Evolutionary conservation across 2,888 invertebrate species (phyloP).

Genomic region (Lochmaea crataegi): DNA sequence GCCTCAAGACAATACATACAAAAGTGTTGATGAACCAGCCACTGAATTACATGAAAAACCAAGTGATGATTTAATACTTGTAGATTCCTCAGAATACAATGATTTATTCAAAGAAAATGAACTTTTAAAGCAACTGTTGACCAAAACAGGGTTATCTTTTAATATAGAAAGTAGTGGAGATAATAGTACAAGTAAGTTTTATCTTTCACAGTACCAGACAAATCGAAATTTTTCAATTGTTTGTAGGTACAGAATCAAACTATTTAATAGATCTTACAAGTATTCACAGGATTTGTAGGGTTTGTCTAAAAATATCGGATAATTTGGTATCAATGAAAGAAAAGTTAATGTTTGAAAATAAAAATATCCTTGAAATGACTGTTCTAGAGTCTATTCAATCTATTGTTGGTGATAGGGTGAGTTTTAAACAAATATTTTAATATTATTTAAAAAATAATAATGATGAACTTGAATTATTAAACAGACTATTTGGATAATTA

Average conservation of each 20-base stretch:
- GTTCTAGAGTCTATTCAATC: conserved; percentile 6
- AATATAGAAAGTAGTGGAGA: not conserved
- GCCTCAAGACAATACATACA: not conserved
- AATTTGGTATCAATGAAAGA: not conserved
- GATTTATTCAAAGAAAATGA: not conserved
- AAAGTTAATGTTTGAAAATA: conserved; percentile 2
- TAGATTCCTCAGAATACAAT: not conserved
- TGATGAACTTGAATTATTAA: too few species aligned
- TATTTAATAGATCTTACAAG: conserved; percentile 21
- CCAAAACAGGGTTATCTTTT: not conserved
- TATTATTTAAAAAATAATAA: not conserved
- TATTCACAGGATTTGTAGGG: conserved; percentile 13
- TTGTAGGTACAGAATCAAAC: conserved; percentile 2
- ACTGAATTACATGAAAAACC: not conserved
- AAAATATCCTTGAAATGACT: not conserved
- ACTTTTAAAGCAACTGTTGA: not conserved
- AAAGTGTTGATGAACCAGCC: not conserved
- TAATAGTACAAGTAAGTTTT: not conserved
- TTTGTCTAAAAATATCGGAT: conserved; percentile 17
- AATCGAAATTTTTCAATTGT: not conserved
- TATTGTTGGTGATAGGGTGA: not conserved
- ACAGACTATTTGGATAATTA: not conserved
- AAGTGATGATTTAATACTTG: not conserved
- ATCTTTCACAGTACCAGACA: too few species aligned
- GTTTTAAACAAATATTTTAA: not conserved